Evolutionary conservation across 2,888 invertebrate genomes (phyloP).

Genomic region (Pterostichus madidus): DNA sequence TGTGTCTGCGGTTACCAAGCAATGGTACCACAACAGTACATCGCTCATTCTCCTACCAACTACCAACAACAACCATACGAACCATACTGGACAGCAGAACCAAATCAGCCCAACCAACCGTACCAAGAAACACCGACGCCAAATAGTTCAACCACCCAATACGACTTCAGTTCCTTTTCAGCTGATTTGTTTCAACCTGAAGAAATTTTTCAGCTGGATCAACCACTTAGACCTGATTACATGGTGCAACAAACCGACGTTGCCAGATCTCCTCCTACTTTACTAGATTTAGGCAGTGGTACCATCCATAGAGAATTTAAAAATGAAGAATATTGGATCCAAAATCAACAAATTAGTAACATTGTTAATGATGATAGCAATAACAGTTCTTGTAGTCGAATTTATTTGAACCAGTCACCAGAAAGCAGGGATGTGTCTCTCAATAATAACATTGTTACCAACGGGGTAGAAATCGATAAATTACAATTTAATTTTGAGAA

Average conservation of each 20-base stretch:
- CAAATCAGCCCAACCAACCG: slow-evolving; percentile 72
- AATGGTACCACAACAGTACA: slow-evolving; percentile 72
- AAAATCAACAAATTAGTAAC: slow-evolving; percentile 78
- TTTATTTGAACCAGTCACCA: slow-evolving; percentile 78
- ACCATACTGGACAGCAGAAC: slow-evolving; percentile 76
- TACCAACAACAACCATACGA: slow-evolving; percentile 73
- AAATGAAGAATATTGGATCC: slow-evolving; percentile 82
- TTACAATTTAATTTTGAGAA: slow-evolving; percentile 67
- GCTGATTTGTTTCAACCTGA: slow-evolving; percentile 87
- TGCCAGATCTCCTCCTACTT: slow-evolving; percentile 83
- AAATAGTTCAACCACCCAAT: slow-evolving; percentile 73
- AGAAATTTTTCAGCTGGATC: slow-evolving; percentile 88
- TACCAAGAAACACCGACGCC: slow-evolving; percentile 46
- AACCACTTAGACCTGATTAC: slow-evolving; percentile 84
- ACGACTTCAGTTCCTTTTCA: slow-evolving; percentile 81
- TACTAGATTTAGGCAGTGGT: slow-evolving; percentile 86
- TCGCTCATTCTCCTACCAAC: slow-evolving; percentile 71
- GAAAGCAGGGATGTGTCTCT: slow-evolving; percentile 77
- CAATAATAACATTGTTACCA: slow-evolving; percentile 72
- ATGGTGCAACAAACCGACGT: slow-evolving; percentile 78
- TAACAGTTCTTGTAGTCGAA: slow-evolving; percentile 75
- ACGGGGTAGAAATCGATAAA: slow-evolving; percentile 70
- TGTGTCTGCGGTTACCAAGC: slow-evolving; percentile 82
- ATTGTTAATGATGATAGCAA: slow-evolving; percentile 78
- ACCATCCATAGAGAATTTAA: slow-evolving; percentile 83